Percentiles rank a stretch among this genome's conserved stretches.
Evolutionary conservation across 2,888 invertebrate genomes (phyloP).

Genomic region (Rambutsinella grinnellia): DNA sequence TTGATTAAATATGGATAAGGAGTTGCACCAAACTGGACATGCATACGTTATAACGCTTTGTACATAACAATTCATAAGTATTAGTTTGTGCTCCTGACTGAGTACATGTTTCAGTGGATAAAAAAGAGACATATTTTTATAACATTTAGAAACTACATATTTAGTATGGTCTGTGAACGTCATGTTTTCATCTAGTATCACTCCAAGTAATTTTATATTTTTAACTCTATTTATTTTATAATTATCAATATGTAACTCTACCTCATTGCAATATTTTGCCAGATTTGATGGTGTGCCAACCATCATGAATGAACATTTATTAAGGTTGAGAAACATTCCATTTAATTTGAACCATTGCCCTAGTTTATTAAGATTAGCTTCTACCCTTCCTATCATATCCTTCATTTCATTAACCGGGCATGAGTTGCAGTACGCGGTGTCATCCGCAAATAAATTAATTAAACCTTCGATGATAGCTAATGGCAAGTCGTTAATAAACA

Average conservation of each 20-base stretch:
- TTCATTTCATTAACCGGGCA: neutral
- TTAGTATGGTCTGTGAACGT: neutral
- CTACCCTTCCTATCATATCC: neutral
- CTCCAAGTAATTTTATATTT: neutral
- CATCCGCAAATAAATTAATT: slow-evolving; percentile 25
- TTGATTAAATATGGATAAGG: too few relatives aligned
- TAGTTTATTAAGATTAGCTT: neutral
- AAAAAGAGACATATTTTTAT: neutral
- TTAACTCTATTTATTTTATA: neutral
- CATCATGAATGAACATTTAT: neutral
- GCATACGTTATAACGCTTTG: neutral
- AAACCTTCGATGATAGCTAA: slow-evolving; percentile 5
- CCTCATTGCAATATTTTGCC: too few relatives aligned
- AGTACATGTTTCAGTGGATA: neutral
- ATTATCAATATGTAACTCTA: neutral
- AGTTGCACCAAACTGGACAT: neutral
- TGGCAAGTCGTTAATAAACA: slow-evolving; percentile 31
- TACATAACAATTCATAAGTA: neutral
- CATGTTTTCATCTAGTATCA: neutral
- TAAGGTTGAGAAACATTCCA: neutral
- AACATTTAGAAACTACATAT: neutral
- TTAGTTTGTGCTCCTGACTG: neutral
- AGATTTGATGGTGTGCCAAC: neutral
- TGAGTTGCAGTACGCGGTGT: too few relatives aligned
- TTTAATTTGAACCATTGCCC: neutral